These are phyloP conservation scores for Chaitophorus viminalis DNA, from an alignment of 2,888 invertebrate genomes.

Conservation along the genomic window DNA sequence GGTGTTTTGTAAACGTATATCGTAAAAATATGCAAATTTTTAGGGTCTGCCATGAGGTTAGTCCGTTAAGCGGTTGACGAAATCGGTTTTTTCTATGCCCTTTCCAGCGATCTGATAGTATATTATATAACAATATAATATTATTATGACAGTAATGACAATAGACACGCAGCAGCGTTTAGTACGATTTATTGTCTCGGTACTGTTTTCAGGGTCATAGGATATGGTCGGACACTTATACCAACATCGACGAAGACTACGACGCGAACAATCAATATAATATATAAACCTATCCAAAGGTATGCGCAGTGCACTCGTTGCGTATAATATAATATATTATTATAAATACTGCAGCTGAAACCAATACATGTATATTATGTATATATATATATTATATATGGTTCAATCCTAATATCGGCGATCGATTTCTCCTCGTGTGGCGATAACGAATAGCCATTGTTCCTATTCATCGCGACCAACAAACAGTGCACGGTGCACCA, in stretches of 20 bases:
- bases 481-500: too few species aligned
- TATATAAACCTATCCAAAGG: background rate
- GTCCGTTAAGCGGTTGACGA: constrained; percentile 38
- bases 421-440: background rate
- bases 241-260: background rate
- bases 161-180: constrained; percentile 54
- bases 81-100: constrained; percentile 14
- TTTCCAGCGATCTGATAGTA: constrained; percentile 31
- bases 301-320: too few species aligned
- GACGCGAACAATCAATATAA: background rate
- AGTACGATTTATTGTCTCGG: constrained; percentile 46
- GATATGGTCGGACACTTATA: constrained; percentile 9
- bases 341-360: too few species aligned
- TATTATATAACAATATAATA: background rate
- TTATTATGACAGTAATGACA: constrained; percentile 38
- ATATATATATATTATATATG: too few species aligned
- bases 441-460: background rate
- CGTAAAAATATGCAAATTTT: constrained; percentile 19
- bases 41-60: background rate
- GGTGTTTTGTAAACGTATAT: background rate
- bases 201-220: constrained; percentile 23
- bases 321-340: too few species aligned
- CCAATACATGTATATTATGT: background rate
- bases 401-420: background rate
- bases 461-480: background rate